These are phyloP conservation scores for Molossus molossus DNA, from an alignment of 2,797 vertebrate genomes.

Conservation along the genomic window DNA sequence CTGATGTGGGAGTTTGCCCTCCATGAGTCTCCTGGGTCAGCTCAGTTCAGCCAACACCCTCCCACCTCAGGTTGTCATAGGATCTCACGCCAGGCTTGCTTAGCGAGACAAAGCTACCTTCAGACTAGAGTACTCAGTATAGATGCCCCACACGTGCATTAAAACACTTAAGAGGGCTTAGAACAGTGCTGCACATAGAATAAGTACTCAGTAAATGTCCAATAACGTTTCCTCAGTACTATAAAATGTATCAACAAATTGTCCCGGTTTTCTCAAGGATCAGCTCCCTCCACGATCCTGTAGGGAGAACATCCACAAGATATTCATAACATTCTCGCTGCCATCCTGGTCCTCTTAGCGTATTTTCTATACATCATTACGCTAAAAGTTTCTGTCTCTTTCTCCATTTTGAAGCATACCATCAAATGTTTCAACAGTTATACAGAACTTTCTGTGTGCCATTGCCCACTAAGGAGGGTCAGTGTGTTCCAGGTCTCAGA, in stretches of 20 bases:
- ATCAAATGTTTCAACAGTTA: background rate
- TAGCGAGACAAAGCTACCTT: background rate
- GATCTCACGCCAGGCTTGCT: background rate
- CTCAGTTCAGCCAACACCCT: background rate
- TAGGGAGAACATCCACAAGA: background rate
- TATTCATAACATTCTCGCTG: background rate
- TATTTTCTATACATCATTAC: background rate
- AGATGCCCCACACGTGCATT: background rate
- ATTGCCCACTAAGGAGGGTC: background rate
- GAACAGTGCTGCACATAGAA: background rate
- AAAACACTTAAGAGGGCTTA: background rate
- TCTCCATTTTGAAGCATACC: background rate
- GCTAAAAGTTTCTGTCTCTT: background rate
- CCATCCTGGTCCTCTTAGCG: background rate
- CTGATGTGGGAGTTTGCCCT: background rate
- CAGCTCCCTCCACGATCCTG: background rate
- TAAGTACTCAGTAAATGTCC: background rate
- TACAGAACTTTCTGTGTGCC: background rate
- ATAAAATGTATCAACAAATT: background rate
- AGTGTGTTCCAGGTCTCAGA: background rate
- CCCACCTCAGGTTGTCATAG: background rate
- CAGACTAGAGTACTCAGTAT: background rate
- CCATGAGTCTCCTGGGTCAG: background rate
- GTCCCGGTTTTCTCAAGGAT: background rate
- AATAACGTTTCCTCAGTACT: background rate